These are phyloP conservation scores for Tolmerus cingulatus DNA, from an alignment of 2,888 invertebrate genomes.

Conservation along the genomic window DNA sequence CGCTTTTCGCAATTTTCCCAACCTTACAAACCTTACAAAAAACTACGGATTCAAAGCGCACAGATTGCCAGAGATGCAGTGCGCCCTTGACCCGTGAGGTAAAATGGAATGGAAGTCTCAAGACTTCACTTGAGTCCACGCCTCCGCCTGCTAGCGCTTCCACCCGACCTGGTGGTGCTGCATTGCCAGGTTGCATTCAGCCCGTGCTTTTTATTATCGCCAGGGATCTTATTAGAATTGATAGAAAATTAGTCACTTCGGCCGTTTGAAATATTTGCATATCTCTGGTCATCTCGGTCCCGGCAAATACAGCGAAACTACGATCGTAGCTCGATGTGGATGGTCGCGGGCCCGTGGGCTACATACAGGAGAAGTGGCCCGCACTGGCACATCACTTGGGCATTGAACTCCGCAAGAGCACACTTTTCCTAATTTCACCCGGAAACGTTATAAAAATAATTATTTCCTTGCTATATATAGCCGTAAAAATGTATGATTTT, in stretches of 20 bases:
- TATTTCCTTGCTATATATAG: conserved; percentile 6
- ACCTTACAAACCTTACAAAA: background rate
- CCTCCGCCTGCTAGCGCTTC: background rate
- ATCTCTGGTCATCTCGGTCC: background rate
- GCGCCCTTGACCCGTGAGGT: background rate
- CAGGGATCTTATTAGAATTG: background rate
- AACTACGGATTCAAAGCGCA: background rate
- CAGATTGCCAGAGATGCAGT: background rate
- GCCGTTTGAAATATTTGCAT: background rate
- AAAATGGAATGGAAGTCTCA: background rate
- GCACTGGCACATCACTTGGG: conserved; percentile 5
- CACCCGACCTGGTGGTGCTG: background rate
- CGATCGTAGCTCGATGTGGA: background rate
- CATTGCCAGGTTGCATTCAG: background rate
- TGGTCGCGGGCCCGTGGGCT: background rate
- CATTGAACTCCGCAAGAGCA: conserved; percentile 9
- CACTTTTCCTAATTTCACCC: conserved; percentile 32
- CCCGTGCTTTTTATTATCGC: background rate
- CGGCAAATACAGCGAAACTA: background rate
- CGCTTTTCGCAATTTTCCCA: background rate
- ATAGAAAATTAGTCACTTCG: background rate
- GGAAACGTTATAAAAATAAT: conserved; percentile 35
- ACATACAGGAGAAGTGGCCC: background rate
- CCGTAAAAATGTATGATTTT: background rate
- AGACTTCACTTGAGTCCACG: background rate